These are phyloP conservation scores for Pardosa pseudoannulata DNA, from an alignment of 2,888 invertebrate genomes.

Conservation along the genomic window DNA sequence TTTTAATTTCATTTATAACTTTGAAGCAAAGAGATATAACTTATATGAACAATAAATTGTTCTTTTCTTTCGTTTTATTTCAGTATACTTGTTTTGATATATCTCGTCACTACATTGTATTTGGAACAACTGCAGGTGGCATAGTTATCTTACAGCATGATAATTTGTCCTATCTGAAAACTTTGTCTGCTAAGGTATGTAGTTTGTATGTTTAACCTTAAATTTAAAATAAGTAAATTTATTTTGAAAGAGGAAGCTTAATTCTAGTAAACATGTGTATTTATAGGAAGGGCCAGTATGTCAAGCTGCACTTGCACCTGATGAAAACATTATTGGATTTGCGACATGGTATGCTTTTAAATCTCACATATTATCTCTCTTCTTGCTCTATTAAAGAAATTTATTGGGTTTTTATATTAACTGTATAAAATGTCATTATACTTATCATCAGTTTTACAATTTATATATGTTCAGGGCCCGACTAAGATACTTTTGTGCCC, in stretches of 20 bases:
- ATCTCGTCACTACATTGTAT: slow-evolving; percentile 72
- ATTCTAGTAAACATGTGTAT: slow-evolving; percentile 10
- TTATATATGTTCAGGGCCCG: no score
- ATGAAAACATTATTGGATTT: slow-evolving; percentile 72
- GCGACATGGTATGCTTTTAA: slow-evolving; percentile 61
- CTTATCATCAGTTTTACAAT: no score
- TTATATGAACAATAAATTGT: no score
- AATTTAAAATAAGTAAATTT: no score
- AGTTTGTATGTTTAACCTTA: not conserved
- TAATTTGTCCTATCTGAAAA: slow-evolving; percentile 60
- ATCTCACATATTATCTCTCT: no score
- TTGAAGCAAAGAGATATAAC: not conserved
- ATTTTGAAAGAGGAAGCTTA: not conserved
- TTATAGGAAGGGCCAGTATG: slow-evolving; percentile 69
- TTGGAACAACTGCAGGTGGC: slow-evolving; percentile 75
- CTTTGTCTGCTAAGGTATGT: slow-evolving; percentile 64
- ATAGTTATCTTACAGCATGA: slow-evolving; percentile 73
- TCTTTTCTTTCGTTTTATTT: slow-evolving; percentile 48
- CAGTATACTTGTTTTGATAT: slow-evolving; percentile 75
- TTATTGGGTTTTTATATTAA: no score
- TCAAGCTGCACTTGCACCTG: slow-evolving; percentile 64
- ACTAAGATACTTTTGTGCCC: no score
- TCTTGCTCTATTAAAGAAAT: no score
- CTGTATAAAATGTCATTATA: no score
- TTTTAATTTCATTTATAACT: no score